Evolutionary conservation across 2,797 vertebrate species (phyloP), one percentile per base, ranked within the genome.

Genomic region (Gymnothorax javanicus): DNA sequence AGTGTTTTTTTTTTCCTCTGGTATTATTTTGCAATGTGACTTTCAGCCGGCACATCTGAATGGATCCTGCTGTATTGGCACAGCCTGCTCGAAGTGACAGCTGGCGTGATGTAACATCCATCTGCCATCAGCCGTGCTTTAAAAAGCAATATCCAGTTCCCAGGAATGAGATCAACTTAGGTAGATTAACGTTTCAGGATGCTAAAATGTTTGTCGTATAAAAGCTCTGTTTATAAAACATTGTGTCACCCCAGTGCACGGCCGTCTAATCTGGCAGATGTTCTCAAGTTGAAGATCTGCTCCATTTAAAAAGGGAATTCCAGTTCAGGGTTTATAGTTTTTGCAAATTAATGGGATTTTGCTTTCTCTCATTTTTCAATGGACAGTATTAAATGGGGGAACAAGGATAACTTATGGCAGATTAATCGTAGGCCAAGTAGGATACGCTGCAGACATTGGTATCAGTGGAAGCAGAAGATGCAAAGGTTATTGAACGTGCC

Each of bases 111-210:
- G 94, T 93, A 96, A 96, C 88, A 91, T 92, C 90, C 88, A 91
- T 85, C 91, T 92, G 85, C 92, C 90, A 88, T 91, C 86, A 90
- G 91, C 92, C 91, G 93, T 95, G 94, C 93, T 93, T 94, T 95
- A 96, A 96, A 96, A 95, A 96, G 95, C 94, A 96, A 95, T 96
- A 96, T 96, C 94, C 93, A 91, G 90, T 92, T 94, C 95, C 90
- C 91, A 92, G 94, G 94, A 95, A 94, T 95, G 94, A 94, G 94
- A 93, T 94, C 91, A 95, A 88, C 91, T 95, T 94, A 94, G 93
- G 92, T 95, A 94, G 95, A 95, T 96, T 96, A 96, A 94, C 94
- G 93, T 93, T 92, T 75, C 20, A 87, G 95, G 93, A 95, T 93
- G 94, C 93, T 94, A 93, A 94, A 91, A 95, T 96, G 94, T 95